Evolutionary conservation across 2,113 vertebrate species (phyloP), one percentile per base, ranked within the genome.

Genomic region (Sceloporus undulatus): DNA sequence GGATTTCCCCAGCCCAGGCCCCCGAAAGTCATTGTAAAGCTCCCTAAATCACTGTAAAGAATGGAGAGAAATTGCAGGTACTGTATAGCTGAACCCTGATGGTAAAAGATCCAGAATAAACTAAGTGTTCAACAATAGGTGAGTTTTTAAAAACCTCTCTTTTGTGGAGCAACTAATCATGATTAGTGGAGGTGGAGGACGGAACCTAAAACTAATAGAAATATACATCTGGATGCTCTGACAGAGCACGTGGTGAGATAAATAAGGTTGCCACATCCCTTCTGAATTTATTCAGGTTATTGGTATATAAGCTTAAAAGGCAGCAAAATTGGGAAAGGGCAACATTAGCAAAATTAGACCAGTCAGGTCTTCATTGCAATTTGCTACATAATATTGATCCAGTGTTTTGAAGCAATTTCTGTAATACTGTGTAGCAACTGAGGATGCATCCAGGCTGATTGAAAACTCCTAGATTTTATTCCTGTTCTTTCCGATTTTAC

Each of bases 41-140:
- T 38, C 9, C 68, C 42, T 4, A 86, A 54, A 76, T 38, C 48
- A 0, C 23, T 27, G 2, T 3, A 0, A 83, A 66, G 83, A 91
- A 21, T 25, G 27, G 48, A 82, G 62, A 56, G 81, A 21, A 19
- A 80, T 62, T n/a, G 87, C 85, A 88, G 78, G 81, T 2, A n/a
- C n/a, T n/a, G n/a, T n/a, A 0, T 62, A 27, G 29, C 23, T 71
- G 71, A 29, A 81, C 79, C 42, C 71, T 0, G 0, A 85, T 75
- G 83, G 86, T 38, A 84, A 88, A 79, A 85, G 5, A 70, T 29
- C 21, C 29, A 9, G 77, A 87, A 83, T 8, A 19, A 18, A 78
- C 88, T n/a, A 34, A 1, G 18, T 10, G 13, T 85, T 75, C 29
- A 19, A 23, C 52, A 83, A 79, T 91, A 92, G 96, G 97, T 97